Evolutionary conservation across 2,113 vertebrate species (phyloP), one percentile per base, ranked within the genome.

Genomic region (Numida meleagris): DNA sequence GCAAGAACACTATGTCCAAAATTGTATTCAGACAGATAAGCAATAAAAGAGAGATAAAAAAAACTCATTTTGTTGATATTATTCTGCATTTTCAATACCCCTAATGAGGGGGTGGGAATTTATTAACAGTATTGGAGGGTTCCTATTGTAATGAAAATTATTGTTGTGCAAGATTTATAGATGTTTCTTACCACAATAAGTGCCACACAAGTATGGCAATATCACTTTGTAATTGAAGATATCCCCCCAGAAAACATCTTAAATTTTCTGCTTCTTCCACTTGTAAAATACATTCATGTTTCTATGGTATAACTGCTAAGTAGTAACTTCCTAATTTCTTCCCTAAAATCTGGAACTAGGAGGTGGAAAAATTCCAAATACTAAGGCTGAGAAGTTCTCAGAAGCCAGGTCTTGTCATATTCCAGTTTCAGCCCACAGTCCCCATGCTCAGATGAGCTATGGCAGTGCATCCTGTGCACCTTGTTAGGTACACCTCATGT

Each of bases 391-490:
- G 21, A n/a, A 23, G 43, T 94, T 75, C 20, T 87, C 31, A 38
- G 46, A 68, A 38, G 2, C 3, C 3, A 0, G 15, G 6, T 63
- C 57, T 42, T 46, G 27, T 40, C 5, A 5, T 81, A 53, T 7
- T 38, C 67, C 24, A 45, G 10, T 62, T 82, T 57, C 23, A 86
- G 21, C 18, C 18, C 57, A n/a, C 53, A 40, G 23, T 6, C 4
- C 3, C 17, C 42, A 29, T 29, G 7, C 19, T 55, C 48, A 43
- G 36, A 15, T 0, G 33, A 66, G 16, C 17, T 24, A 14, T 55
- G 18, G 25, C 23, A 10, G 51, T 25, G 21, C 14, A 21, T 7
- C 1, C 0, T 12, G 10, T 24, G 3, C 14, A 15, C 45, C 2
- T 42, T 19, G 40, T 3, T 8, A 27, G 62, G 24, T 33, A 21